Evolutionary conservation across 2,113 vertebrate genomes (phyloP).

Genomic region (Ciconia boyciana): DNA sequence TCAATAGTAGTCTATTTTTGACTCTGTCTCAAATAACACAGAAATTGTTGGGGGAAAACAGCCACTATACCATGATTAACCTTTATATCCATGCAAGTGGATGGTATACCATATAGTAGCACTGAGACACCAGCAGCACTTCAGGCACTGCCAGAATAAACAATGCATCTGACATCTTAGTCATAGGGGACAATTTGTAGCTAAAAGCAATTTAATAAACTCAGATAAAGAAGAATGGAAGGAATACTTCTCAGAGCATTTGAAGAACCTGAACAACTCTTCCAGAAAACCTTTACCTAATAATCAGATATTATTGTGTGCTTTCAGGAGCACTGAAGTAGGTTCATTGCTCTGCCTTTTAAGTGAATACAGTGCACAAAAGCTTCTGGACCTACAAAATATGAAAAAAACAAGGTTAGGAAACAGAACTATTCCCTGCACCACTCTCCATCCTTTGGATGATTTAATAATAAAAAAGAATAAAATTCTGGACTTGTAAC

Average conservation of each 20-base stretch:
- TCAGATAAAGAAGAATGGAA: background rate
- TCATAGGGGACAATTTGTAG: background rate
- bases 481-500: background rate
- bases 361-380: background rate
- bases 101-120: background rate
- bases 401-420: background rate
- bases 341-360: background rate
- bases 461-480: background rate
- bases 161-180: background rate
- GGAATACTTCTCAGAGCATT: background rate
- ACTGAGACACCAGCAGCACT: background rate
- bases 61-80: background rate
- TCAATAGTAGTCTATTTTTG: background rate
- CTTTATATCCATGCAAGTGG: background rate
- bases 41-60: background rate
- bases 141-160: background rate
- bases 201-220: background rate
- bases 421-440: background rate
- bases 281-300: background rate
- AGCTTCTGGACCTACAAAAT: background rate
- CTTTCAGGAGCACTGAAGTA: background rate
- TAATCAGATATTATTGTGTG: background rate
- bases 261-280: background rate
- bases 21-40: background rate
- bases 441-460: background rate